Evolutionary conservation across 2,113 vertebrate species (phyloP).

Genomic region (Colossoma macropomum): DNA sequence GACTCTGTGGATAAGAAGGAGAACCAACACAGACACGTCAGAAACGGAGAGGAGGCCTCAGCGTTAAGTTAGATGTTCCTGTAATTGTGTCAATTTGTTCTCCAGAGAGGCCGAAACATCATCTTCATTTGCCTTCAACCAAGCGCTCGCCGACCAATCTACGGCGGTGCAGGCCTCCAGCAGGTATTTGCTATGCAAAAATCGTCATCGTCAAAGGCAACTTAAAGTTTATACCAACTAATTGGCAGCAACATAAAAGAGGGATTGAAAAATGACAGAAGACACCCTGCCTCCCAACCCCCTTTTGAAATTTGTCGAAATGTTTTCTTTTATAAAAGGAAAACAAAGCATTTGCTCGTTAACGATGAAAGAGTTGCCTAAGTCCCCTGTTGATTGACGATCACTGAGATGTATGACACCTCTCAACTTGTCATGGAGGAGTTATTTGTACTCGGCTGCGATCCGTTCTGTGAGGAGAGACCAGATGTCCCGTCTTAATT

Average conservation of each 20-base stretch:
- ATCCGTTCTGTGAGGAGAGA: constrained; percentile 79
- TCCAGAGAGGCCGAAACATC: background rate
- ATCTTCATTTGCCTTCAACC: constrained; percentile 15
- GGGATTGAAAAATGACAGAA: constrained; percentile 62
- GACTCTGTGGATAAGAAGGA: background rate
- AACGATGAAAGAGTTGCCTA: constrained; percentile 76
- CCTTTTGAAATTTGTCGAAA: constrained; percentile 61
- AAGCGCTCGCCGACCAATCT: constrained; percentile 16
- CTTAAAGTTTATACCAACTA: constrained; percentile 69
- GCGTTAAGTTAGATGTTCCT: constrained; percentile 5
- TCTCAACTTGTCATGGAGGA: constrained; percentile 80
- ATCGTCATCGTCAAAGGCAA: constrained; percentile 58
- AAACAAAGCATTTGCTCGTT: constrained; percentile 78
- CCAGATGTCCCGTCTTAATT: constrained; percentile 94
- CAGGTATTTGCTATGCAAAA: constrained; percentile 55
- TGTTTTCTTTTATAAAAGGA: constrained; percentile 67
- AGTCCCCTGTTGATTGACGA: constrained; percentile 81
- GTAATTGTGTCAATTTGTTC: constrained; percentile 20
- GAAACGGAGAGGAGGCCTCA: background rate
- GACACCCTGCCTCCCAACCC: constrained; percentile 55
- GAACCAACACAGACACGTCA: constrained; percentile 2
- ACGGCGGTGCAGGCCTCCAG: constrained; percentile 3
- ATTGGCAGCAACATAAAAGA: constrained; percentile 72
- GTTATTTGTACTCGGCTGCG: constrained; percentile 79
- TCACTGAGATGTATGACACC: constrained; percentile 83